Evolutionary conservation across 2,888 invertebrate species (phyloP), one percentile per base, ranked within the genome.

Genomic region (Clanis bilineata): DNA sequence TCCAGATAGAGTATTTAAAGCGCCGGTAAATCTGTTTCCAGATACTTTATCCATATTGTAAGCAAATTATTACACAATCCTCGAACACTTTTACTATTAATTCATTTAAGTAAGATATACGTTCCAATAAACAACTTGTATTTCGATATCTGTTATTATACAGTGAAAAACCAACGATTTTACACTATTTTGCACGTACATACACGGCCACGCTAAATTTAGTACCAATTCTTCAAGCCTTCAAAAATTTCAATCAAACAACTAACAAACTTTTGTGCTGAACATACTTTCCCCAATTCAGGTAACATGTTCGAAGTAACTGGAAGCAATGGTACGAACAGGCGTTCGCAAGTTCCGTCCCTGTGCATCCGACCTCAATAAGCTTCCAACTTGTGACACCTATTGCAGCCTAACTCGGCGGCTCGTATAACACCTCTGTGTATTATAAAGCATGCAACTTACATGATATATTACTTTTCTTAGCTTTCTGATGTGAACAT

Each of bases 371-470:
- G 54, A 59, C 44, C 59, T 64, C 59, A 60, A 38, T 66, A 68
- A 68, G 64, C 64, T 67, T 63, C 28, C 22, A 38, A 65, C 57
- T 64, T 64, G 64, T 63, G 67, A 67, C 67, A 68, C 58, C 61
- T 68, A 64, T 62, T 63, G 62, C 64, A 62, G 41, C 56, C 45
- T 59, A 60, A 39, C 51, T 60, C 56, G 47, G 56, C 54, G 57
- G 59, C 64, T 63, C 44, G 60, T 62, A 63, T 67, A 59, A 65
- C 62, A 41, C 59, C 57, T 21, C 10, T 18, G 21, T 44, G 25
- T 44, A 57, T 36, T 44, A 39, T n/a, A n/a, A 61, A 38, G 55
- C 10, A 41, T 56, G 56, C 41, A 56, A 25, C 15, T 41, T 41
- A 23, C 18, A 41, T 28, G 25, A 25, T 43, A 56, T 41, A 39